phyloP scores from a whole-genome alignment of 2,113 vertebrate species.

The Bubo scandiacus region DNA sequence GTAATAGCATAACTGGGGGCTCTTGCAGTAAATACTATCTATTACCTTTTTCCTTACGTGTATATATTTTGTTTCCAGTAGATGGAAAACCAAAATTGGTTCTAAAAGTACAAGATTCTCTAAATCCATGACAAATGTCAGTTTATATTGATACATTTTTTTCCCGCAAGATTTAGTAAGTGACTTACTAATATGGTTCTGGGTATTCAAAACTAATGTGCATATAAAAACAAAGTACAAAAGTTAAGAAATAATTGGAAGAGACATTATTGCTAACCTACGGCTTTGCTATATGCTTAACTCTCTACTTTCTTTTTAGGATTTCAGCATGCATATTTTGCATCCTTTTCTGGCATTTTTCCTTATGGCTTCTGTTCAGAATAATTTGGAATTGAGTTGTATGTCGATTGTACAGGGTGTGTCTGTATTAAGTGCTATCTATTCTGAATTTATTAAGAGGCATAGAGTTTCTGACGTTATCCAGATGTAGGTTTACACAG shows the following conservation, averaged over 20 bases:
- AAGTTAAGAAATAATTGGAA: background rate
- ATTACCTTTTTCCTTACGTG: background rate
- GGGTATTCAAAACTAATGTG: background rate
- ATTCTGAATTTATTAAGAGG: background rate
- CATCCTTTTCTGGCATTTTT: background rate
- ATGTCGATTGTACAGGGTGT: background rate
- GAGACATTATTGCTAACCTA: background rate
- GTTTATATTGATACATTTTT: background rate
- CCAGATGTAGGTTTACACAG: background rate
- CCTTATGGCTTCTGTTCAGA: background rate
- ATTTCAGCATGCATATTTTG: background rate
- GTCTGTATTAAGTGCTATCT: background rate
- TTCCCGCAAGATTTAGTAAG: background rate
- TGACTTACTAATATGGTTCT: background rate
- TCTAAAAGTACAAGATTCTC: conserved; percentile 20
- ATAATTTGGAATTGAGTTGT: background rate
- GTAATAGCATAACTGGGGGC: background rate
- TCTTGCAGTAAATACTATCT: background rate
- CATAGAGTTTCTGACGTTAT: background rate
- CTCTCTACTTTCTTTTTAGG: background rate
- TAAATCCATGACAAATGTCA: conserved; percentile 5
- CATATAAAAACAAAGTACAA: background rate
- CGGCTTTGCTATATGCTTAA: background rate
- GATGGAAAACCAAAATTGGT: background rate
- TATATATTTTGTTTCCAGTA: conserved; percentile 12